These are phyloP conservation scores for Thera obeliscata DNA, from an alignment of 2,888 invertebrate species.

Conservation along the genomic window DNA sequence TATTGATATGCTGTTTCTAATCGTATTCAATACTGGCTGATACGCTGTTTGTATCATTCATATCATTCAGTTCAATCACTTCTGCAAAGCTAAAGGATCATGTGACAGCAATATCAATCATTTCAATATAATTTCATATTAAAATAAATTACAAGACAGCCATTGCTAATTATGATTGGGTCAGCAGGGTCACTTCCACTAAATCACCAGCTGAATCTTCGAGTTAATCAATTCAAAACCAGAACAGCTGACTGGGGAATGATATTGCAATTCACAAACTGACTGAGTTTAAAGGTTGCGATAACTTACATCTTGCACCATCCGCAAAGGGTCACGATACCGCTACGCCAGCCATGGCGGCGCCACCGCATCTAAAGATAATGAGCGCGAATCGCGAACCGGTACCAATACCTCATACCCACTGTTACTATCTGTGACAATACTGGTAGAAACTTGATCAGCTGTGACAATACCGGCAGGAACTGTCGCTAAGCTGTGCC, in stretches of 20 bases:
- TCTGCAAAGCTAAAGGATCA: no score
- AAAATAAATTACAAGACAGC: no score
- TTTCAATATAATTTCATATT: no score
- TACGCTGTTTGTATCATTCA: no score
- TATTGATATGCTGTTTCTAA: no score
- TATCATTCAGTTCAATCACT: no score
- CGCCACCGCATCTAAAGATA: slow-evolving; percentile 56
- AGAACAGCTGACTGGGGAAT: background rate
- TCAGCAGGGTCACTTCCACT: no score
- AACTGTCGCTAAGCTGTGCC: background rate
- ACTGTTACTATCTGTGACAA: slow-evolving; percentile 29
- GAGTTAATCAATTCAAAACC: background rate
- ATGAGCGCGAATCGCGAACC: slow-evolving; percentile 47
- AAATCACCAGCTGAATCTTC: no score
- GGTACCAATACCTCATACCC: slow-evolving; percentile 13
- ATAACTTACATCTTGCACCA: slow-evolving; percentile 39
- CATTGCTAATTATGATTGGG: no score
- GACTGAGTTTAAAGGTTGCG: background rate
- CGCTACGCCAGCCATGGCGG: slow-evolving; percentile 72
- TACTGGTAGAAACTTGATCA: slow-evolving; percentile 3
- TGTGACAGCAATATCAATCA: no score
- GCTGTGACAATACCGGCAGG: background rate
- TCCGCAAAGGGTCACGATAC: slow-evolving; percentile 66
- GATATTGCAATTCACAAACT: slow-evolving; percentile 4
- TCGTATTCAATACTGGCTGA: no score